Conservation (phyloP, 2,888 invertebrate genomes). For the Drosophila villosipedis region DNA sequence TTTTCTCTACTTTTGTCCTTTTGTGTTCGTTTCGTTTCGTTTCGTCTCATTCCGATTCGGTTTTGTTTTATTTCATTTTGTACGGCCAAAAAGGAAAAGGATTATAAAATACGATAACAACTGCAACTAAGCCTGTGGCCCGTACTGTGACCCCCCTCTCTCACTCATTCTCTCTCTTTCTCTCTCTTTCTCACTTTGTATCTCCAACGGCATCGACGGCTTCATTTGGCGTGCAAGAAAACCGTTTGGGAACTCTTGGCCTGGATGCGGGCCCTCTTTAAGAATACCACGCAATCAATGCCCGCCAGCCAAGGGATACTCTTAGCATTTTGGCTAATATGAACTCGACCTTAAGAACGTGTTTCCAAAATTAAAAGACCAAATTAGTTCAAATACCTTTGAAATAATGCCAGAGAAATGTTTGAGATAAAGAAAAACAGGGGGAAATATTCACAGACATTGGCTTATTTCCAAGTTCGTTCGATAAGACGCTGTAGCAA, state of each 20-base stretch:
- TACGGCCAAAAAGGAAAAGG: conserved; percentile 71
- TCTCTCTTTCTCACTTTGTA: conserved; percentile 28
- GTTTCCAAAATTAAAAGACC: neutral
- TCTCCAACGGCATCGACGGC: conserved; percentile 48
- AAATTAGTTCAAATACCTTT: neutral
- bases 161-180: conserved; percentile 4
- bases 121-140: conserved; percentile 37
- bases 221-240: conserved; percentile 77
- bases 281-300: conserved; percentile 20
- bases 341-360: too few relatives aligned
- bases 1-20: conserved; percentile 31
- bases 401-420: neutral
- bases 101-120: conserved; percentile 77
- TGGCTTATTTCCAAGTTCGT: neutral
- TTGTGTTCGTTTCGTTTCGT: conserved; percentile 28
- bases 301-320: neutral
- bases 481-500: neutral
- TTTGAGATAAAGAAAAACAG: neutral
- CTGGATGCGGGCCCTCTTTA: conserved; percentile 40
- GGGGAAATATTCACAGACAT: neutral
- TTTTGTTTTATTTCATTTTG: conserved; percentile 43
- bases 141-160: conserved; percentile 24
- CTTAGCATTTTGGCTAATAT: neutral
- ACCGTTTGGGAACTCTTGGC: conserved; percentile 63
- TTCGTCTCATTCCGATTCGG: conserved; percentile 4